phyloP scores from a whole-genome alignment of 2,888 invertebrate species.

The Drosophila subquinaria region DNA sequence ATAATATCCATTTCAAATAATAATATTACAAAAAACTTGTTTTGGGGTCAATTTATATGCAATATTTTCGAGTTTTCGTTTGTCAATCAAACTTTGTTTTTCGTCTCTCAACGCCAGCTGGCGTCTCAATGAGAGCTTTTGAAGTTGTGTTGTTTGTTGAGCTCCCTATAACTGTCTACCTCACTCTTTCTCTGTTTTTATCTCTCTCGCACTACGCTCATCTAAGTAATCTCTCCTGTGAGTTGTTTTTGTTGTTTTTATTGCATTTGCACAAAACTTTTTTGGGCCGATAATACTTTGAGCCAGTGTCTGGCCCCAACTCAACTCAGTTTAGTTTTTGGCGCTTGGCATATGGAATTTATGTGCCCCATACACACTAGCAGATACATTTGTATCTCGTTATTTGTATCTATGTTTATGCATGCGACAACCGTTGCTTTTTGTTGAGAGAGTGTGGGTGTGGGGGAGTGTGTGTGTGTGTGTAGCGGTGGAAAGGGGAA shows the following conservation, averaged over 20 bases:
- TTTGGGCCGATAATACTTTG: conserved; percentile 60
- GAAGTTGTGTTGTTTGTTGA: conserved; percentile 20
- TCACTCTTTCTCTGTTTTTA: no score
- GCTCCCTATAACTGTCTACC: background rate
- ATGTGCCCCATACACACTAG: conserved; percentile 32
- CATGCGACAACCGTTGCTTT: conserved; percentile 38
- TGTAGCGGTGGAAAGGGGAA: conserved; percentile 23
- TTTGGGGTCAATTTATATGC: conserved; percentile 15
- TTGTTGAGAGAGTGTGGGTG: background rate
- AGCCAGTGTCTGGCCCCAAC: conserved; percentile 37
- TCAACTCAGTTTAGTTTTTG: conserved; percentile 50
- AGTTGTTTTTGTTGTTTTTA: conserved; percentile 46
- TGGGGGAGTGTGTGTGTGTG: background rate
- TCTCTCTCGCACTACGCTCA: background rate
- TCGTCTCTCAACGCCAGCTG: conserved; percentile 42
- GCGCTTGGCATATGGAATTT: conserved; percentile 75
- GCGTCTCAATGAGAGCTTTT: conserved; percentile 31
- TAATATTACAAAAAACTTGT: conserved; percentile 3
- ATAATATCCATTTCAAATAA: conserved; percentile 18
- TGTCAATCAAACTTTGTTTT: conserved; percentile 26
- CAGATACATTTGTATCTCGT: conserved; percentile 52
- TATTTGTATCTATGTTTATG: conserved; percentile 66
- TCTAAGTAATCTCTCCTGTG: conserved; percentile 43
- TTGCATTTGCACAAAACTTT: conserved; percentile 53
- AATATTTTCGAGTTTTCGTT: conserved; percentile 20